These are phyloP conservation scores for Clistopyga incitator DNA, from an alignment of 2,888 invertebrate genomes.

Conservation along the genomic window DNA sequence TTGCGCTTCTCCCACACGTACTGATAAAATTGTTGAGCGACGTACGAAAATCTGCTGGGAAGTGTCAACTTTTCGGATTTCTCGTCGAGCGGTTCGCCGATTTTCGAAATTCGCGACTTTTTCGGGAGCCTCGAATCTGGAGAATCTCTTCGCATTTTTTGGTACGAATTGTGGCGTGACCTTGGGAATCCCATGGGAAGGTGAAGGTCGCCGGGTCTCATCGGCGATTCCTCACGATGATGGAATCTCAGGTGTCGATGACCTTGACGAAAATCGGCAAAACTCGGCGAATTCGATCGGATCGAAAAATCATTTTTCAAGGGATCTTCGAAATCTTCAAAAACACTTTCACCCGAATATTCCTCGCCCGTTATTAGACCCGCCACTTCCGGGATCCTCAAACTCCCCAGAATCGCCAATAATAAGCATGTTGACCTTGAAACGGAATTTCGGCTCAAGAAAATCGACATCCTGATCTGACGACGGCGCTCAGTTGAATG, in stretches of 20 bases:
- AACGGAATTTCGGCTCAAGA: not conserved
- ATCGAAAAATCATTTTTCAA: not conserved
- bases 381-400: not conserved
- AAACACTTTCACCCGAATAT: not conserved
- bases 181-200: not conserved
- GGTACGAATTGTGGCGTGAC: not conserved
- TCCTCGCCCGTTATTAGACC: not conserved
- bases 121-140: not conserved
- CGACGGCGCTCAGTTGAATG: not conserved
- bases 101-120: not conserved
- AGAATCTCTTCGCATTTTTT: not conserved
- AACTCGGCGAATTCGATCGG: not conserved
- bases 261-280: not conserved
- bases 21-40: conserved; percentile 58
- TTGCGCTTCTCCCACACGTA: conserved; percentile 14
- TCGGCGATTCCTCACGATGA: not conserved
- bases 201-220: not conserved
- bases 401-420: not conserved
- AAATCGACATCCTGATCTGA: not conserved
- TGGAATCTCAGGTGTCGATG: not conserved
- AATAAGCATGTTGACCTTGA: not conserved
- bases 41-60: conserved; percentile 31
- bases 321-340: not conserved
- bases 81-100: not conserved
- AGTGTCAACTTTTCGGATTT: conserved; percentile 1